Percentiles rank a stretch among this genome's conserved stretches.
Evolutionary conservation across 2,888 invertebrate species (phyloP).

Genomic region (Macrosiphum euphorbiae): DNA sequence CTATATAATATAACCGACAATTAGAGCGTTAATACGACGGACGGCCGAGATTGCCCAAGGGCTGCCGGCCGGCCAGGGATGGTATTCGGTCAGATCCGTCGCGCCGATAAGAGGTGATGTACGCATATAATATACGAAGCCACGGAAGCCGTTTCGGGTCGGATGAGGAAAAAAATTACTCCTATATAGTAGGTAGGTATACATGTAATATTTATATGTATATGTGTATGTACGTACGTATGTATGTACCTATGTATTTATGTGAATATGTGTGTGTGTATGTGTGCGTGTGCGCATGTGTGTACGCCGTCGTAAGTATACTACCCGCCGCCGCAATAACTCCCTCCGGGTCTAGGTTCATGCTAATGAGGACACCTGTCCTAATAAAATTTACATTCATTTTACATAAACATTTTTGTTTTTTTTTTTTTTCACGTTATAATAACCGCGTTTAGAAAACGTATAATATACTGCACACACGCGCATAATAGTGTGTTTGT

Average conservation of each 20-base stretch:
- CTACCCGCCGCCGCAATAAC: constrained; percentile 19
- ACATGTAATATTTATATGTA: neutral
- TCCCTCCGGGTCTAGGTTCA: constrained; percentile 50
- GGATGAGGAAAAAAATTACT: constrained; percentile 34
- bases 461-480: neutral
- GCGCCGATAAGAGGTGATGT: constrained; percentile 50
- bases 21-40: constrained; percentile 59
- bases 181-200: constrained; percentile 1
- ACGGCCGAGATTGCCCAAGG: constrained; percentile 61
- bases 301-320: neutral
- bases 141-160: constrained; percentile 59
- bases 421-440: constrained; percentile 50
- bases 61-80: constrained; percentile 24
- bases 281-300: neutral
- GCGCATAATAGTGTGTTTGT: neutral
- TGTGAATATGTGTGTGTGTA: neutral
- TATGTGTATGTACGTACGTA: neutral
- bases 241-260: neutral
- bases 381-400: constrained; percentile 63
- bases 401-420: constrained; percentile 53
- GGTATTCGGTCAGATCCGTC: neutral
- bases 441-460: constrained; percentile 59
- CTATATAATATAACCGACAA: constrained; percentile 51
- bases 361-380: constrained; percentile 64
- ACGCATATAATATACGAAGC: constrained; percentile 28